Evolutionary conservation across 2,113 vertebrate genomes (phyloP), one percentile per base, ranked within the genome.

Genomic region (Charadrius vociferus): DNA sequence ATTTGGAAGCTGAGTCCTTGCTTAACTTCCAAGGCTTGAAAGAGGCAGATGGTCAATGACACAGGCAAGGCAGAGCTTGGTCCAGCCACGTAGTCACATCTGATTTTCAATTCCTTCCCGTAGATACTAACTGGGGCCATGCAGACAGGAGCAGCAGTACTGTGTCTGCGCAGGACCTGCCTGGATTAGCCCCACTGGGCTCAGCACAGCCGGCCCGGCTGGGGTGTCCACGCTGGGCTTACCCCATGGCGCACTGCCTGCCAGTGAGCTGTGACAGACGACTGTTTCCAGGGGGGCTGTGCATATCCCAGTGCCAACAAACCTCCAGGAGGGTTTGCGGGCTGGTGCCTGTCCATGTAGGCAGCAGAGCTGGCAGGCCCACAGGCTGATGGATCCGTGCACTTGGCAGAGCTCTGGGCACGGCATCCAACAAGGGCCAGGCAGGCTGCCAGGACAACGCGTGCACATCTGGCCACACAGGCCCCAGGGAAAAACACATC

Each of bases 291-390:
- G 59, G 34, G 27, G 50, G 19, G 41, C 82, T 26, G 47, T 1
- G 14, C 1, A 0, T 0, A 27, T 2, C 56, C 32, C 1, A 1
- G n/a, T 5, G 19, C 27, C 21, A 24, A 13, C 0, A 3, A 36
- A 9, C 21, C 41, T 47, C 52, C 2, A 4, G 16, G 7, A 45
- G 15, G 23, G 7, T 10, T 37, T 43, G 23, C 1, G 2, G 47
- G 27, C 78, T 27, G 41, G 7, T 36, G 62, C 8, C 75, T 14
- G 3, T 11, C 56, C 29, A 0, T 8, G 27, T 1, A 5, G 22
- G 56, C 52, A 66, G 75, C 50, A 70, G 50, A 36, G 55, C 49
- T 36, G 49, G 17, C 1, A 4, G 37, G 24, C 18, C 5, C 3
- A 1, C 20, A 8, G 14, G 66, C 65, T 95, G 59, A 66, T 45